These are phyloP conservation scores for Euwallacea fornicatus DNA, from an alignment of 1,140 invertebrate genomes.

Conservation along the genomic window DNA sequence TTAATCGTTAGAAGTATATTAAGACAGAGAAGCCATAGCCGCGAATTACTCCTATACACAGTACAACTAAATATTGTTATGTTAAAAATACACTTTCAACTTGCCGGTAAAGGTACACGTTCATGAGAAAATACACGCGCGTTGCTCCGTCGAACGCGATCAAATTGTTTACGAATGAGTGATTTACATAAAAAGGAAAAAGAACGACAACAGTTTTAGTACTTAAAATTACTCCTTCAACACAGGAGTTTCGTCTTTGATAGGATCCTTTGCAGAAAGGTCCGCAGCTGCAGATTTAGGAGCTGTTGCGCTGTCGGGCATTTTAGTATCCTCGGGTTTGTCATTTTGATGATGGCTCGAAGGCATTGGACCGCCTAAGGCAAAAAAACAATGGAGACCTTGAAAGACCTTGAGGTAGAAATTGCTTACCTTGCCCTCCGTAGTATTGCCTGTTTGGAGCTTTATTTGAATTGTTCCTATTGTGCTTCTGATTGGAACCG, in stretches of 20 bases:
- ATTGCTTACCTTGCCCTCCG: slow-evolving; percentile 47
- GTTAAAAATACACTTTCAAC: slow-evolving; percentile 29
- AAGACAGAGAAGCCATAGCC: too few species aligned
- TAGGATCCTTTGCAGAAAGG: slow-evolving; percentile 38
- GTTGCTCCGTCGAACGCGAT: not conserved
- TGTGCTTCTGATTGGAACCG: slow-evolving; percentile 44
- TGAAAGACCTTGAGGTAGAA: slow-evolving; percentile 5
- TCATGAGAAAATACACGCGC: not conserved
- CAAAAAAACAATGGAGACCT: not conserved
- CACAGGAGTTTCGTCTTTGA: slow-evolving; percentile 45
- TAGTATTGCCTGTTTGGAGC: slow-evolving; percentile 49
- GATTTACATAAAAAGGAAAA: slow-evolving; percentile 2
- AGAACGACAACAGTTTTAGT: slow-evolving; percentile 40
- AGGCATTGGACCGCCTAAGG: slow-evolving; percentile 35
- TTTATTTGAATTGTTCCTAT: slow-evolving; percentile 47
- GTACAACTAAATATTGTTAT: slow-evolving; percentile 25
- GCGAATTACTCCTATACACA: slow-evolving; percentile 15
- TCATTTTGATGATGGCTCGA: slow-evolving; percentile 44
- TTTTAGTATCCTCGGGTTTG: slow-evolving; percentile 46
- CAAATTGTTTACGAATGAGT: not conserved
- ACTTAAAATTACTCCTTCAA: slow-evolving; percentile 48
- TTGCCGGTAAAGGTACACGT: slow-evolving; percentile 2
- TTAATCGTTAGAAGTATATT: too few species aligned
- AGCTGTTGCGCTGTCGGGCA: slow-evolving; percentile 19
- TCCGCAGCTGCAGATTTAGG: slow-evolving; percentile 15